phyloP scores from a whole-genome alignment of 1,140 invertebrate species.

The Lepidostoma basale region DNA sequence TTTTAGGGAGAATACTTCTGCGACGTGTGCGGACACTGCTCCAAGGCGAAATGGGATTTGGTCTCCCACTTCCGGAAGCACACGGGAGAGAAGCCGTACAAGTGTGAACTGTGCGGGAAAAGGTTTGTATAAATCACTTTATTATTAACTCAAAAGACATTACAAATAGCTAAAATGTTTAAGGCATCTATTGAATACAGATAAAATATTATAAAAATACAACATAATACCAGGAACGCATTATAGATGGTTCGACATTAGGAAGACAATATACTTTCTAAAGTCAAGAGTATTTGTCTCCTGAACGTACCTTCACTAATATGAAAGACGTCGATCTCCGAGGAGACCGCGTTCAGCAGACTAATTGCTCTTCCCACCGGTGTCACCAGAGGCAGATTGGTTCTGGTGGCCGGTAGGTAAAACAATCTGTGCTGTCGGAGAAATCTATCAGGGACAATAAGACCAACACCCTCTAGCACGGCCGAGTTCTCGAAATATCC shows the following conservation, averaged over 20 bases:
- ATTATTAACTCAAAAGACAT: too few relatives aligned
- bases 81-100: conserved; percentile 97
- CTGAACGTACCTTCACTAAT: too few relatives aligned
- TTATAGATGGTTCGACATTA: not conserved
- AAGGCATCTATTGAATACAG: not conserved
- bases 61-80: conserved; percentile 92
- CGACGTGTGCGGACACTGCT: conserved; percentile 37
- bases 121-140: conserved; percentile 5
- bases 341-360: too few relatives aligned
- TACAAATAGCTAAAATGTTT: not conserved
- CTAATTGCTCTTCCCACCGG: too few relatives aligned
- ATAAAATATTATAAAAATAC: not conserved
- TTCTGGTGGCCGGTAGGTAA: too few relatives aligned
- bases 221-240: not conserved
- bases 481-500: too few relatives aligned
- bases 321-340: too few relatives aligned
- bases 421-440: too few relatives aligned
- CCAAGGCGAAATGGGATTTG: conserved; percentile 34
- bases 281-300: not conserved
- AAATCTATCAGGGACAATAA: too few relatives aligned
- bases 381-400: too few relatives aligned
- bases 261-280: not conserved
- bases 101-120: conserved; percentile 64
- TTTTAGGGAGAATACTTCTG: conserved; percentile 31
- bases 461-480: too few relatives aligned